phyloP scores from a whole-genome alignment of 1,140 invertebrate genomes.

The Brachionus manjavacas region DNA sequence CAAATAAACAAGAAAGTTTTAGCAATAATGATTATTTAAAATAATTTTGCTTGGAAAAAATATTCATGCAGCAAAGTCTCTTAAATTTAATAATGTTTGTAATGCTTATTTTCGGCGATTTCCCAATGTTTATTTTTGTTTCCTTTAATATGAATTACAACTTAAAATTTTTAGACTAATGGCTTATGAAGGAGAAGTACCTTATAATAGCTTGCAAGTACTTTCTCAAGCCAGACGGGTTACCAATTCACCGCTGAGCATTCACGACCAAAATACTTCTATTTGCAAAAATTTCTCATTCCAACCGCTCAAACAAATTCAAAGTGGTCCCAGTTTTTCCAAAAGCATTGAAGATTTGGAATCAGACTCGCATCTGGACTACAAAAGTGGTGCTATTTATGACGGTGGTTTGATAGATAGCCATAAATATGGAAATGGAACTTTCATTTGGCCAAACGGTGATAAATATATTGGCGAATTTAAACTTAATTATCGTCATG shows the following conservation, averaged over 20 bases:
- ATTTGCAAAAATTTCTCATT: background rate
- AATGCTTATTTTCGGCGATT: background rate
- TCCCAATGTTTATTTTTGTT: background rate
- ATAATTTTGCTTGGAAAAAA: background rate
- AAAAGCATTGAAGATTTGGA: background rate
- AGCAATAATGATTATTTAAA: background rate
- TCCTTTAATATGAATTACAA: background rate
- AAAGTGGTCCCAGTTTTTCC: background rate
- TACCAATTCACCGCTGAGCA: background rate
- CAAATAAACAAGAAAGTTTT: conserved; percentile 6
- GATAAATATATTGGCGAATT: conserved; percentile 54
- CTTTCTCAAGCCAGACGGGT: conserved; percentile 27
- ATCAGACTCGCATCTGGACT: conserved; percentile 44
- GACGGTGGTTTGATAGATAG: conserved; percentile 48
- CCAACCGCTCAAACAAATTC: background rate
- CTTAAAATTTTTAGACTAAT: background rate
- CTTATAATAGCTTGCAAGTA: conserved; percentile 24
- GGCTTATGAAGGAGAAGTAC: conserved; percentile 24
- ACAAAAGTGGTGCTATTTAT: conserved; percentile 54
- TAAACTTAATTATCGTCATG: conserved; percentile 50
- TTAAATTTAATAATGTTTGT: background rate
- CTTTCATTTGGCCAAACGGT: conserved; percentile 55
- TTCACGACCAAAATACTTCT: background rate
- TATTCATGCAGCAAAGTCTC: background rate
- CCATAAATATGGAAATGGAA: conserved; percentile 50